A percentile compares a stretch with the other conserved stretches of the same genome.
Evolutionary conservation across 1,140 invertebrate species (phyloP).

Genomic region (Littorina saxatilis): DNA sequence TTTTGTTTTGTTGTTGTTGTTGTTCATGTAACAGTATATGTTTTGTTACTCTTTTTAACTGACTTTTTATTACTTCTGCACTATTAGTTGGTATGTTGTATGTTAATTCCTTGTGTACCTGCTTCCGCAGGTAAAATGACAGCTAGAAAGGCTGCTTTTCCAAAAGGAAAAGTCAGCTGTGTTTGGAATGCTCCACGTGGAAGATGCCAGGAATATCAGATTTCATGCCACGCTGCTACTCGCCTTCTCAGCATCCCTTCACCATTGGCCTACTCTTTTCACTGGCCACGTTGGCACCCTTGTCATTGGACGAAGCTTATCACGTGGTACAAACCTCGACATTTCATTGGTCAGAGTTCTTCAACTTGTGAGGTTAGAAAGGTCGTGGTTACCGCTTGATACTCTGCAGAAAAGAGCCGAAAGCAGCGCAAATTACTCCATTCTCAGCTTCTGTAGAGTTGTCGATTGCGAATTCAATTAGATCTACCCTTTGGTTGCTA

Average conservation of each 20-base stretch:
- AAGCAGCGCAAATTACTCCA: neutral
- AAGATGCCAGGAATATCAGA: slow-evolving; percentile 17
- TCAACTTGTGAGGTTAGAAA: slow-evolving; percentile 40
- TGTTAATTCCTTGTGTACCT: too few species aligned
- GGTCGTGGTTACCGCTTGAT: slow-evolving; percentile 32
- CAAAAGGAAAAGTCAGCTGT: neutral
- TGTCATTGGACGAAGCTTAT: slow-evolving; percentile 52
- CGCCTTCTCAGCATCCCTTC: neutral
- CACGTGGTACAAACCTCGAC: slow-evolving; percentile 44
- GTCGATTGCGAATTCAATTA: slow-evolving; percentile 6
- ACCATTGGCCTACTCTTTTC: slow-evolving; percentile 34
- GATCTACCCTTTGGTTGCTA: neutral
- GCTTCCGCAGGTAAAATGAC: too few species aligned
- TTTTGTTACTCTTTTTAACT: too few species aligned
- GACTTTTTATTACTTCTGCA: too few species aligned
- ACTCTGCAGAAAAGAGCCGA: neutral
- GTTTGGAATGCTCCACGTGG: slow-evolving; percentile 46
- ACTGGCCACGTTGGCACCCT: slow-evolving; percentile 60
- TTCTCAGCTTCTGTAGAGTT: neutral
- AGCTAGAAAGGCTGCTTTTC: too few species aligned
- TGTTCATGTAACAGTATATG: too few species aligned
- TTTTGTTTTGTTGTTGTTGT: too few species aligned
- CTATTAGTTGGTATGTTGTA: too few species aligned
- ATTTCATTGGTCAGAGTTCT: slow-evolving; percentile 53
- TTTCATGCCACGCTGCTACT: slow-evolving; percentile 42